Evolutionary conservation across 2,797 vertebrate genomes (phyloP), one percentile per base, ranked within the genome.

Genomic region (Darevskia mixta): DNA sequence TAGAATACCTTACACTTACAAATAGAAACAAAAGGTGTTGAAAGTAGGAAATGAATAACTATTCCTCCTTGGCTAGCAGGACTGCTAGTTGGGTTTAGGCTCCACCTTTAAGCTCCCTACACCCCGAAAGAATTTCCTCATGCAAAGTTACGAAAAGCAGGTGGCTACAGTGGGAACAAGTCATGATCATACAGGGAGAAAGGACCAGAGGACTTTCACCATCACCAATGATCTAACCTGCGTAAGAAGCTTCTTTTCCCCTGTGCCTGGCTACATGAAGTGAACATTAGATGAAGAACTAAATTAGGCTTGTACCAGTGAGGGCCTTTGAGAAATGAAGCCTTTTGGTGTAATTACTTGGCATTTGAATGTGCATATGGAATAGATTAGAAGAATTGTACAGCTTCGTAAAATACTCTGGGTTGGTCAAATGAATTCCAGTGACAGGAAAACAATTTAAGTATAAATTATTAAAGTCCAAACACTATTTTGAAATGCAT

Each of bases 301-400:
- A 89, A 92, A 20, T 80, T 89, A 20, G 29, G 79, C 55, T 73
- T 87, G 7, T 64, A 25, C 35, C 5, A 11, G 32, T 11, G 61
- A 69, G 66, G 13, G 13, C n/a, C 20, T 72, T 9, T 87, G 86
- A 72, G 38, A 41, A 64, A 77, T 77, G 27, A 81, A 87, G 8
- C 17, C 82, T 89, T 93, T 90, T 27, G 75, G 15, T 20, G 66
- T 91, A 66, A 86, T 87, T 80, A 73, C 86, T 81, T 61, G 78
- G 86, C 38, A 90, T 79, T 87, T 13, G 82, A 81, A 85, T 91
- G 77, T 78, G 6, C 69, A 49, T 58, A 2, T 66, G 89, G 85
- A 84, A 90, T 93, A 89, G 88, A 85, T 90, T 92, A 27, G 8
- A 86, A 32, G 75, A 41, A 71, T 86, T 90, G 43, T 83, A 80